Conservation (phyloP, 2,113 vertebrate genomes). For the Excalfactoria chinensis region DNA sequence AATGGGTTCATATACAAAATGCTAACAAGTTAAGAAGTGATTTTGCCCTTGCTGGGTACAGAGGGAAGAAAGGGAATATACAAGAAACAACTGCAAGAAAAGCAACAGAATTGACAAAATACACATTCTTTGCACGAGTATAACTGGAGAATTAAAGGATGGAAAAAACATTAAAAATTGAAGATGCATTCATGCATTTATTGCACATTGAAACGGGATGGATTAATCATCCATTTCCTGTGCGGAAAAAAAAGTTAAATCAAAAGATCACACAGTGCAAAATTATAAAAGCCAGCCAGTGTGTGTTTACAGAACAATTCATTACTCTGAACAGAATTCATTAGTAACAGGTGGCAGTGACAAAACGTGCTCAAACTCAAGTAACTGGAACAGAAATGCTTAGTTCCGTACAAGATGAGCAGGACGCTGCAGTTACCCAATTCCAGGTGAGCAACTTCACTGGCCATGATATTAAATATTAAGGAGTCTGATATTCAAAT, state of each 20-base stretch:
- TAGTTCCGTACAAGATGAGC: not conserved
- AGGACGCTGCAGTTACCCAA: not conserved
- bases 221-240: not conserved
- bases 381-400: not conserved
- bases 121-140: not conserved
- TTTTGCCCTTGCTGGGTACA: not conserved
- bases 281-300: not conserved
- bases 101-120: not conserved
- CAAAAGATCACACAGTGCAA: not conserved
- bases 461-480: not conserved
- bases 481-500: not conserved
- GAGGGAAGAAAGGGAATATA: accelerated
- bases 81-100: not conserved
- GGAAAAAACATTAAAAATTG: not conserved
- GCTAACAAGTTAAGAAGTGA: not conserved
- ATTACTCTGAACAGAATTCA: not conserved
- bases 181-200: not conserved
- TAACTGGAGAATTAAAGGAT: not conserved
- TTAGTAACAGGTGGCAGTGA: not conserved
- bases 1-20: not conserved
- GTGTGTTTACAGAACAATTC: not conserved
- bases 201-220: not conserved
- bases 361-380: not conserved
- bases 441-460: not conserved
- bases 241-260: not conserved